These are phyloP conservation scores for Brachyopa scutellaris DNA, from an alignment of 2,888 invertebrate genomes.

Conservation along the genomic window DNA sequence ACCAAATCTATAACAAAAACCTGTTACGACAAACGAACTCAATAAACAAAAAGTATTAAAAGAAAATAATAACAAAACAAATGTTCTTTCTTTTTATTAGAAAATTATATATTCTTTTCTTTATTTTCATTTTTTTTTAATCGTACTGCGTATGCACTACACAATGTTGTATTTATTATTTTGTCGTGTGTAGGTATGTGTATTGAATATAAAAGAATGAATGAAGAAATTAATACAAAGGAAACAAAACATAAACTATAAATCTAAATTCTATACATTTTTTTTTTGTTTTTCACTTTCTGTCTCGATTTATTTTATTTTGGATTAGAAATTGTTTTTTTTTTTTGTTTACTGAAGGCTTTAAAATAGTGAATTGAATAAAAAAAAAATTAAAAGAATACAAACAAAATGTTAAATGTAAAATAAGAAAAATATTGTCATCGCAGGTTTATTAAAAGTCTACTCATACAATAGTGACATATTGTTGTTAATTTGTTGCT, in stretches of 20 bases:
- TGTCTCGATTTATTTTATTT: slow-evolving; percentile 58
- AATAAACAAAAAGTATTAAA: slow-evolving; percentile 9
- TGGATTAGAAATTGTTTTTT: too few relatives aligned
- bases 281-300: slow-evolving; percentile 38
- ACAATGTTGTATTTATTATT: slow-evolving; percentile 43
- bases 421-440: too few relatives aligned
- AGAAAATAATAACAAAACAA: slow-evolving; percentile 8
- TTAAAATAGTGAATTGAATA: neutral
- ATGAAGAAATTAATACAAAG: slow-evolving; percentile 2
- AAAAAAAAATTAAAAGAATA: neutral
- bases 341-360: too few relatives aligned
- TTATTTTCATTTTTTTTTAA: slow-evolving; percentile 15
- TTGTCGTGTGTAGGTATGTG: too few relatives aligned
- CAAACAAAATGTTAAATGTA: too few relatives aligned
- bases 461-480: too few relatives aligned
- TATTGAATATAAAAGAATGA: slow-evolving; percentile 69
- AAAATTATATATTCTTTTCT: slow-evolving; percentile 35
- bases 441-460: too few relatives aligned
- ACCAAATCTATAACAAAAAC: too few relatives aligned
- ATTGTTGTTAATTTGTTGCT: too few relatives aligned
- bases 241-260: neutral
- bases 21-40: too few relatives aligned
- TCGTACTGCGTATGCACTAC: slow-evolving; percentile 28
- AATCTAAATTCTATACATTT: neutral
- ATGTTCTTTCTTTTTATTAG: slow-evolving; percentile 18